These are phyloP conservation scores for Phortica variegata DNA, from an alignment of 1,140 invertebrate genomes.

Conservation along the genomic window DNA sequence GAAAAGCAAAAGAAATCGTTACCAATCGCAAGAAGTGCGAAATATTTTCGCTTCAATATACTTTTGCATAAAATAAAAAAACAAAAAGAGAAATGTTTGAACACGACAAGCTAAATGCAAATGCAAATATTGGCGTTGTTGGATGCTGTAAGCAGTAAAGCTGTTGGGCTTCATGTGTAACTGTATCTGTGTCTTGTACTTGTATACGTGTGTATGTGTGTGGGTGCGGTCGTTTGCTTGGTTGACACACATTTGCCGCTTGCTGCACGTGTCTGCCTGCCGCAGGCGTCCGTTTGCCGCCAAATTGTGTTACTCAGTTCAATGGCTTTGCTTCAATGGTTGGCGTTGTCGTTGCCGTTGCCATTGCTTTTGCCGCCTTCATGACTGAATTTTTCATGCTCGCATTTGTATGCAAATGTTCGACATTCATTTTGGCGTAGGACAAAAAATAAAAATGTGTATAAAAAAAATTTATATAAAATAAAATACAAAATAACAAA, in stretches of 20 bases:
- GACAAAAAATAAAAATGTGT: neutral
- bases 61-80: slow-evolving; percentile 29
- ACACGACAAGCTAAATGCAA: slow-evolving; percentile 50
- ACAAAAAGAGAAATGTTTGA: slow-evolving; percentile 4
- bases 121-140: slow-evolving; percentile 36
- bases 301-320: too few species aligned
- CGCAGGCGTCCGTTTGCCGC: too few species aligned
- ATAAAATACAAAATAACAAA: neutral
- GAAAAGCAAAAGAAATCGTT: too few species aligned
- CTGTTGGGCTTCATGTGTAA: neutral
- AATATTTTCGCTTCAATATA: slow-evolving; percentile 48
- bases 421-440: slow-evolving; percentile 21
- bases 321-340: too few species aligned
- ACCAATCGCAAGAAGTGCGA: slow-evolving; percentile 38
- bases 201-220: slow-evolving; percentile 3
- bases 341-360: too few species aligned
- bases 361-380: too few species aligned
- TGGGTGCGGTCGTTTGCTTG: slow-evolving; percentile 24
- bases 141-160: too few species aligned
- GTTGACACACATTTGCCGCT: slow-evolving; percentile 50
- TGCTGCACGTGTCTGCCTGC: too few species aligned
- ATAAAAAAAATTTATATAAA: neutral
- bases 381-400: too few species aligned
- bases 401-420: slow-evolving; percentile 52
- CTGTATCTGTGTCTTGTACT: neutral